Evolutionary conservation across 1,140 invertebrate genomes (phyloP).

Genomic region (Ruditapes philippinarum): DNA sequence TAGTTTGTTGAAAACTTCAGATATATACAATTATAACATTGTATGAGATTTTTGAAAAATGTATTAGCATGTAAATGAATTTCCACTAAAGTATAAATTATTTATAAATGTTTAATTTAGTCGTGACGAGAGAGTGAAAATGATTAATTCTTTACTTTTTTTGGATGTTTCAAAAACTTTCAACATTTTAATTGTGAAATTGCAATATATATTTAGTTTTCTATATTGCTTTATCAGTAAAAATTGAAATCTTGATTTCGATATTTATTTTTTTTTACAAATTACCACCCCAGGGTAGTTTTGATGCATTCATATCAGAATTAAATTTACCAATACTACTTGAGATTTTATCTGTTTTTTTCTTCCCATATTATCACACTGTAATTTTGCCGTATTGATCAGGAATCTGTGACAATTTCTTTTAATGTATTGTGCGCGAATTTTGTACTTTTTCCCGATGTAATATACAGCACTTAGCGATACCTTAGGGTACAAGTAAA

Average conservation of each 20-base stretch:
- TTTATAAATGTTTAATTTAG: too few relatives aligned
- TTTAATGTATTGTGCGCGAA: neutral
- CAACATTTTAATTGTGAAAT: too few relatives aligned
- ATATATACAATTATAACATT: too few relatives aligned
- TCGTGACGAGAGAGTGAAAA: too few relatives aligned
- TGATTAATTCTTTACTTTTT: too few relatives aligned
- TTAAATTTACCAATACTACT: neutral
- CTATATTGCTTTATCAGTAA: too few relatives aligned
- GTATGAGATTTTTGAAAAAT: too few relatives aligned
- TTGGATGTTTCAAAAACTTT: too few relatives aligned
- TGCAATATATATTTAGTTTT: too few relatives aligned
- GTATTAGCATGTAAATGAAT: too few relatives aligned
- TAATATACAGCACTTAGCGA: neutral
- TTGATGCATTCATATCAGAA: constrained; percentile 3
- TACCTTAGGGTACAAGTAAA: constrained; percentile 30
- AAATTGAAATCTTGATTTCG: constrained; percentile 13
- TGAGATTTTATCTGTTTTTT: neutral
- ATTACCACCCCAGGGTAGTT: neutral
- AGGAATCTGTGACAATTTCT: neutral
- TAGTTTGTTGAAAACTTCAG: too few relatives aligned
- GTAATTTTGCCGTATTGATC: neutral
- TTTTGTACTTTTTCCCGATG: neutral
- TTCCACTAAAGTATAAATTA: too few relatives aligned
- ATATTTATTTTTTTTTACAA: neutral
- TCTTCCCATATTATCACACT: neutral